Evolutionary conservation across 1,140 invertebrate genomes (phyloP), one percentile per base, ranked within the genome.

Genomic region (Ceratina calcarata): DNA sequence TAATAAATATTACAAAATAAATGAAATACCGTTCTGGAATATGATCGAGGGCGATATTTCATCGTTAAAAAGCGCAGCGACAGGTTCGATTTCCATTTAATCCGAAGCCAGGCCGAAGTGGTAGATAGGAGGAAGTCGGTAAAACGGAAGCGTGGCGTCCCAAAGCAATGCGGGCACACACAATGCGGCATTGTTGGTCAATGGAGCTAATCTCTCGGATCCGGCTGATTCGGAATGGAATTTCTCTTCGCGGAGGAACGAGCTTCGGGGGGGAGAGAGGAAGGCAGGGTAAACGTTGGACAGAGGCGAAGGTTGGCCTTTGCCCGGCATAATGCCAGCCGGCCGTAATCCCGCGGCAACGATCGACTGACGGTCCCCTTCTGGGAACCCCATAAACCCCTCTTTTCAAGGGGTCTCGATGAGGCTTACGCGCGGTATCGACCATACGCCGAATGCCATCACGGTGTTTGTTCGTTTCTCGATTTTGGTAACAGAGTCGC

Each of bases 181-280:
- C 77, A 81, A 78, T 65, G 79, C 77, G 67, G 85, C 51, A 83
- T 85, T 85, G 87, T 88, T 82, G 81, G 79, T 87, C 88, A 83
- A 88, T 85, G 75, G 62, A 86, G 80, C 82, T 87, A 88, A 89
- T 89, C 84, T 87, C 82, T 74, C 60, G 83, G 75, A 87, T 67
- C 64, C 72, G 72, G 18, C 67, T 32, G 71, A 24, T 45, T 77
- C 60, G 77, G 67, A 75, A 77, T 82, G 83, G 83, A 88, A 90
- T 89, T 87, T 73, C 87, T 82, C 83, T 77, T 62, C 74, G 81
- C 69, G 78, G 49, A 16, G 64, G 4, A 32, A 24, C 22, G 12
- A 27, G 12, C 15, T 4, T 1, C 24, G 68, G 55, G 61, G 13
- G 58, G 16, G 24, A 37, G 51, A 18, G 49, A 67, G n/a, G 37